These are phyloP conservation scores for Melozone crissalis DNA, from an alignment of 2,113 vertebrate genomes.

Conservation along the genomic window DNA sequence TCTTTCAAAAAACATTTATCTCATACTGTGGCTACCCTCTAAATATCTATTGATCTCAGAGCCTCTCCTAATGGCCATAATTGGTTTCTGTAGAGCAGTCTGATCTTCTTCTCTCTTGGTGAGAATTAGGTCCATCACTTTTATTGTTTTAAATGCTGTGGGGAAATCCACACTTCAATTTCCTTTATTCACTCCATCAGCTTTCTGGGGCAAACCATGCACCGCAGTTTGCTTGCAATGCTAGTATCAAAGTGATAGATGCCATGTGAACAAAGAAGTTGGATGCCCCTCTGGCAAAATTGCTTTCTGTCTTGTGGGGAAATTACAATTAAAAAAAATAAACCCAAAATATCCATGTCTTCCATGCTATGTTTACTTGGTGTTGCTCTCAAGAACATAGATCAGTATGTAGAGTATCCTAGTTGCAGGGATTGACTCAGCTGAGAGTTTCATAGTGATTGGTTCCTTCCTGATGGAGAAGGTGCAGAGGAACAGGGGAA, in stretches of 20 bases:
- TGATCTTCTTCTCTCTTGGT: background rate
- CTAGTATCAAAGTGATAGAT: background rate
- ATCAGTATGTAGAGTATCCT: background rate
- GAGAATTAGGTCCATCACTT: background rate
- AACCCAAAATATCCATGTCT: background rate
- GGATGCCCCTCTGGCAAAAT: background rate
- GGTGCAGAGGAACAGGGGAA: background rate
- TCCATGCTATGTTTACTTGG: background rate
- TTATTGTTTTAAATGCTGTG: background rate
- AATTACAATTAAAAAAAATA: background rate
- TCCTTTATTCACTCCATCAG: background rate
- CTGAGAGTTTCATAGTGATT: background rate
- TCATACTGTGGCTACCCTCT: background rate
- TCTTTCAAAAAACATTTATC: background rate
- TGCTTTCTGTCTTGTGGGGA: background rate
- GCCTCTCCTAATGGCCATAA: background rate
- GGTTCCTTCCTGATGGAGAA: background rate
- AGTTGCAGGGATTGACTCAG: background rate
- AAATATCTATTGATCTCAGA: background rate
- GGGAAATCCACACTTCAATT: conserved; percentile 6
- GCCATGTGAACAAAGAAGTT: background rate
- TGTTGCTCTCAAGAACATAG: background rate
- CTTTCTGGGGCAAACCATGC: background rate
- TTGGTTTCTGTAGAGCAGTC: background rate
- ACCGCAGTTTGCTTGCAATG: background rate